These are phyloP conservation scores for Drosophila kepulauana DNA, from an alignment of 1,140 invertebrate species.

Conservation along the genomic window DNA sequence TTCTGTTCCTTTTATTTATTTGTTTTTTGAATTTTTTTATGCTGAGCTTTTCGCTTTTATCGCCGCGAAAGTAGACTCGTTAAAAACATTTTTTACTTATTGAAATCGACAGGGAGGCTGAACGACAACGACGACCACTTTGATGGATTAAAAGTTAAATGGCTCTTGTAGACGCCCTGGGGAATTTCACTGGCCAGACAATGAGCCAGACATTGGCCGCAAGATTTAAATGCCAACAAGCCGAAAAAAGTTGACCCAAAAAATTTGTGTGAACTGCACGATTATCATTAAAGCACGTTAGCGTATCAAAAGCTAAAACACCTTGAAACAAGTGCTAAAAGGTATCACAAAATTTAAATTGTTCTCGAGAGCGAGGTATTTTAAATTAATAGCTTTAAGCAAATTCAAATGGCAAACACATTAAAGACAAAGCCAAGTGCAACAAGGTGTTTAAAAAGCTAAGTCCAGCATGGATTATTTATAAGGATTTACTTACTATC, in stretches of 20 bases:
- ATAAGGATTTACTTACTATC: too few relatives aligned
- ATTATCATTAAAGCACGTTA: slow-evolving; percentile 26
- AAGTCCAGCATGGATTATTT: neutral
- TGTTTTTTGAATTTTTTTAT: slow-evolving; percentile 13
- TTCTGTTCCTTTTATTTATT: neutral
- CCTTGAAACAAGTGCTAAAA: slow-evolving; percentile 6
- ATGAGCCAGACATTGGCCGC: slow-evolving; percentile 25
- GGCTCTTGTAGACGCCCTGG: slow-evolving; percentile 40
- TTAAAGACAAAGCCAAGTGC: too few relatives aligned
- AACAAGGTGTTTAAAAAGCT: neutral
- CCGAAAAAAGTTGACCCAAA: slow-evolving; percentile 30
- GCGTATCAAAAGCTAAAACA: slow-evolving; percentile 26
- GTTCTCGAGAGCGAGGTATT: neutral
- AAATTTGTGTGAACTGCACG: slow-evolving; percentile 4
- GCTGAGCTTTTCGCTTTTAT: slow-evolving; percentile 9
- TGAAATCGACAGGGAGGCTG: slow-evolving; percentile 39
- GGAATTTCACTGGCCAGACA: slow-evolving; percentile 26
- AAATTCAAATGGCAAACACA: too few relatives aligned
- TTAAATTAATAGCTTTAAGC: too few relatives aligned
- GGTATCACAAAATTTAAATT: neutral
- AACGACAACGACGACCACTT: slow-evolving; percentile 50
- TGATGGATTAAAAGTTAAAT: slow-evolving; percentile 80
- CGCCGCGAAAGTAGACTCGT: slow-evolving; percentile 23
- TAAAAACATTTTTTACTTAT: slow-evolving; percentile 66
- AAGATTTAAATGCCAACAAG: slow-evolving; percentile 30